phyloP scores from a whole-genome alignment of 53 echinoderm and acorn worm genomes.

The Glandiceps talaboti region DNA sequence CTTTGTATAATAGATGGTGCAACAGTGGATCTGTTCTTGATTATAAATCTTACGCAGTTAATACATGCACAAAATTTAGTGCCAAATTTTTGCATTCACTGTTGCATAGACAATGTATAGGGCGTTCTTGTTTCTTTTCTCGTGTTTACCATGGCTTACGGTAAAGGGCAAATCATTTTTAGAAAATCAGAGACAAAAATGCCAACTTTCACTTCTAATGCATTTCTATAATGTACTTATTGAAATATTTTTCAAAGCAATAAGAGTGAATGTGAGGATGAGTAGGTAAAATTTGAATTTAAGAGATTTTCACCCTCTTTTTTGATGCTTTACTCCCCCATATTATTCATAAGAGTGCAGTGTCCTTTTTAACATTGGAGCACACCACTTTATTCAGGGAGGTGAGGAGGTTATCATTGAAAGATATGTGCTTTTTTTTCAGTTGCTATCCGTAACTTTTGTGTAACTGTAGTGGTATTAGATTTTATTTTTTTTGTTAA shows the following conservation, averaged over 20 bases:
- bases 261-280: background rate
- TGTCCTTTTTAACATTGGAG: background rate
- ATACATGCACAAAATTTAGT: background rate
- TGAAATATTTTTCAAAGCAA: background rate
- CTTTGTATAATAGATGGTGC: too few relatives aligned
- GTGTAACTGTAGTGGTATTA: background rate
- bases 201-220: background rate
- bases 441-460: background rate
- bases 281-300: background rate
- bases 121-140: background rate
- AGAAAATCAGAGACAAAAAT: too few relatives aligned
- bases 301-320: background rate
- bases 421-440: background rate
- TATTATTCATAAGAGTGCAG: background rate
- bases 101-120: background rate
- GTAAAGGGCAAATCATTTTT: background rate
- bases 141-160: background rate
- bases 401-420: background rate
- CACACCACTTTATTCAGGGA: background rate
- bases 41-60: too few relatives aligned
- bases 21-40: too few relatives aligned
- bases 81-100: background rate
- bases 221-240: background rate
- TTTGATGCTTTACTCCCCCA: background rate
- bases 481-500: background rate